Base-by-base conservation (phyloP, 2,888 invertebrate species). In the Orthonevra nobilis region DNA sequence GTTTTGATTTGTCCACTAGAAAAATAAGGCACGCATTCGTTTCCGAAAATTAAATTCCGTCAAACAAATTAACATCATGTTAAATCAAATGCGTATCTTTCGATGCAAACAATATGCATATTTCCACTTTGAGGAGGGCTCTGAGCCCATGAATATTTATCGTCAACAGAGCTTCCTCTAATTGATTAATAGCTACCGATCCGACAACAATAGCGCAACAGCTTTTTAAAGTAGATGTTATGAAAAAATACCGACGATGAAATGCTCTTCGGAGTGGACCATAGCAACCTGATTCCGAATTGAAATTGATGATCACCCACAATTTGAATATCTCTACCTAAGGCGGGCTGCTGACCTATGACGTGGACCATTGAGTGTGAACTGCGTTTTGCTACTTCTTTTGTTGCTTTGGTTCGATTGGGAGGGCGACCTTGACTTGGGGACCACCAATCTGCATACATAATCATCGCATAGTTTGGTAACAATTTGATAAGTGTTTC, bases 251-350 rank as follows among this genome's bases (percentile, higher is more conserved):
- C 23, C 23, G 23, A 10, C 12, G 15, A 50, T n/a, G n/a, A 66
- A 73, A 66, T 36, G 3, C 66, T 73, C 66, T 64, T 20, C 2
- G 6, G 38, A 52, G 14, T 42, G 32, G 17, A 58, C 15, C 36
- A 23, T 14, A 44, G 30, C 4, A 48, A 66, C 42, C 50, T 17
- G 17, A 20, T 60, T 73, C 40, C 15, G 6, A 9, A 54, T 38
- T 69, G 61, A 75, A 46, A 69, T 17, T 36, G 34, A 36, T 61
- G 48, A 42, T 61, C 61, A 63, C 74, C 74, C 74, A 75, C 74
- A 54, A 69, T 34, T n/a, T 40, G 15, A 60, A 50, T 58, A n/a
- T 50, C 38, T 28, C 42, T 48, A 9, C 10, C 3, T 1, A 9
- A 23, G 36, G 12, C 4, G 20, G 36, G 30, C 17, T 50, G 42